Evolutionary conservation across 2,797 vertebrate species (phyloP).

Genomic region (Sorex maritimensis): DNA sequence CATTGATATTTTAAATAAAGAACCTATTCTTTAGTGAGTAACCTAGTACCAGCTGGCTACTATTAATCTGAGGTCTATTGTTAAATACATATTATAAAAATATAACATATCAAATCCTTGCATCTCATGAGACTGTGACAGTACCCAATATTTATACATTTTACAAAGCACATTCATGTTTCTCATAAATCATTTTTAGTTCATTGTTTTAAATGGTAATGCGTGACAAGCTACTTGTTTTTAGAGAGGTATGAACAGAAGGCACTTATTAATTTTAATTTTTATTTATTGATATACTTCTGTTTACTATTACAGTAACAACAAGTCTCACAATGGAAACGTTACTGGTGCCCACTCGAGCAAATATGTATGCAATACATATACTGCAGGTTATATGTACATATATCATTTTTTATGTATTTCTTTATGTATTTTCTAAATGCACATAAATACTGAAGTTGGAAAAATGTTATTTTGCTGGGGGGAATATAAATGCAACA

Average conservation of each 20-base stretch:
- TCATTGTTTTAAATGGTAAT: background rate
- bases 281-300: background rate
- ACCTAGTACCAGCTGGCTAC: background rate
- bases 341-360: too few species aligned
- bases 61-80: constrained; percentile 23
- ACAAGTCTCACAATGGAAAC: too few species aligned
- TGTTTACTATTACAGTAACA: background rate
- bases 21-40: constrained; percentile 45
- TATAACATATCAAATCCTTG: constrained; percentile 10
- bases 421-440: background rate
- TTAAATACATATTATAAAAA: constrained; percentile 6
- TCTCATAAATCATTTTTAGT: background rate
- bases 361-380: background rate
- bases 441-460: constrained; percentile 43
- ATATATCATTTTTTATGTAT: background rate
- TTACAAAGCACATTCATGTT: constrained; percentile 36
- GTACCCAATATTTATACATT: constrained; percentile 6
- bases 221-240: background rate
- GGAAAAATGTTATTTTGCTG: constrained; percentile 10
- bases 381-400: background rate
- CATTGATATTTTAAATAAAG: constrained; percentile 51
- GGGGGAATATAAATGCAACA: constrained; percentile 14
- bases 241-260: constrained; percentile 17
- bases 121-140: constrained; percentile 32
- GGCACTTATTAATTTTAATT: constrained; percentile 28